Base-by-base conservation (phyloP, 2,797 vertebrate species). In the Danio aesculapii region DNA sequence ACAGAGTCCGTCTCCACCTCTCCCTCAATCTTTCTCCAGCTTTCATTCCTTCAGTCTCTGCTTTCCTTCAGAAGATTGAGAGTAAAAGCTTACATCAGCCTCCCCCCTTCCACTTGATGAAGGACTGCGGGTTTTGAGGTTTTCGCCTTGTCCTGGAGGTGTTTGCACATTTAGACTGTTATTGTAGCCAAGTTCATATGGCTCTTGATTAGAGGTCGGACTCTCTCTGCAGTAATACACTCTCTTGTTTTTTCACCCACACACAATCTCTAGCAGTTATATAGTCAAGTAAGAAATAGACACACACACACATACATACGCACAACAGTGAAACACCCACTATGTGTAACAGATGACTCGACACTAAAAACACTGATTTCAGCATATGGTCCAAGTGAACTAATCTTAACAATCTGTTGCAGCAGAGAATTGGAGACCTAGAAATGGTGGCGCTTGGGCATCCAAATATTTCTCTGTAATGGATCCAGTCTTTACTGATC, bases 1-100 rank as follows among this genome's bases (percentile, higher is more conserved):
- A 55, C 21, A 19, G 21, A 53, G 16, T 49, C 39, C 4, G 53
- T 47, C 58, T 58, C 61, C 44, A 21, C 79, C 81, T 87, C 85
- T 89, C 67, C 84, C 71, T 85, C 69, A 75, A 64, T 61, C 49
- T 73, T 53, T 71, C 69, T 57, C 11, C 17, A 58, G n/a, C n/a
- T 10, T 72, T 58, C 41, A 58, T 58, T 58, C n/a, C 12, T 30
- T 73, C 13, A 50, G 44, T 19, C 5, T 74, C 55, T 21, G 82
- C 86, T 77, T 77, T 77, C 41, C 75, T 77, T 71, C 6, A 53
- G 68, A 79, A 39, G 47, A 79, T 59, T 81, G 62, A 61, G 47
- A n/a, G 61, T 69, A 57, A 61, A 72, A 47, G 57, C 69, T 80
- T 80, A 50, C 78, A 55, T 80, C 78, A 80, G 78, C 78, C 78